Base-by-base conservation (phyloP, 2,797 vertebrate genomes). In the Leuciscus waleckii region DNA sequence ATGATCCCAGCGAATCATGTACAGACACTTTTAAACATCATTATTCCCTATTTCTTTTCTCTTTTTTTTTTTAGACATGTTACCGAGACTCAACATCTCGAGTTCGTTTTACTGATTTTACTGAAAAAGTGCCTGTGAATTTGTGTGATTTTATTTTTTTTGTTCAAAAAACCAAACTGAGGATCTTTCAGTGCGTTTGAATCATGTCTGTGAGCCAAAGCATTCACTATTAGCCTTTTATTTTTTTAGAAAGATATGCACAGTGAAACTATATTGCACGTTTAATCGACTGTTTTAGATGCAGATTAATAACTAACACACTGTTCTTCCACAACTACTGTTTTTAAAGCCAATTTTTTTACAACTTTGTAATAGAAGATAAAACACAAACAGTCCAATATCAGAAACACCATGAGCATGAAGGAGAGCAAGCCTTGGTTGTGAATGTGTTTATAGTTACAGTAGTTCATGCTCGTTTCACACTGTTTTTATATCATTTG, bases 401-500 rank as follows among this genome's bases (percentile, higher is more conserved):
- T 58, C 11, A 29, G 49, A 56, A 21, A 3, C 26, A 21, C 14
- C 16, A 81, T 5, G 9, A n/a, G 1, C 74, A 4, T 39, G 74
- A 76, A 37, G 0, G 26, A 35, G 58, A 70, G 23, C 21, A 69
- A 58, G 23, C 11, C 0, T 3, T 13, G 1, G 23, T 54, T 54
- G 39, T n/a, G 2, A 63, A 46, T 26, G 8, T 39, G 70, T 69
- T 70, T 81, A 43, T 43, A 17, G 16, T 58, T 71, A 16, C 16
- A 16, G 11, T 21, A 41, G 67, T 13, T n/a, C 29, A 51, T 51
- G 71, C 43, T 29, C 16, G 2, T 26, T 26, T 39, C 43, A 46
- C 32, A 54, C n/a, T 61, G 56, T 81, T 80, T 81, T 82, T 73
- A 43, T 82, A 58, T 29, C 6, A 43, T 61, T 82, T 82, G 14